These are phyloP conservation scores for Mionectes macconnelli DNA, from an alignment of 2,113 vertebrate species.

Conservation along the genomic window DNA sequence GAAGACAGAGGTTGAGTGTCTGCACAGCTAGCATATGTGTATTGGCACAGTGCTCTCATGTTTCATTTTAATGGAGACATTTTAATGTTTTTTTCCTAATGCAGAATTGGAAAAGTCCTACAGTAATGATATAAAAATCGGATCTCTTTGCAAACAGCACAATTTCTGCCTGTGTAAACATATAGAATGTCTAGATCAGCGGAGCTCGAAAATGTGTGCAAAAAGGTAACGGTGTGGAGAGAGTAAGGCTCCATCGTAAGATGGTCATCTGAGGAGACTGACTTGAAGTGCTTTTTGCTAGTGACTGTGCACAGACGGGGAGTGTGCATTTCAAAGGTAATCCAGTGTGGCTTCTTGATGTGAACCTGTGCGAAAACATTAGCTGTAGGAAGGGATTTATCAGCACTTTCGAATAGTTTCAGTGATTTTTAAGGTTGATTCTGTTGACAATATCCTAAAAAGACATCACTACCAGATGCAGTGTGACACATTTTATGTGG, in stretches of 20 bases:
- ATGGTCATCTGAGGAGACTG: not conserved
- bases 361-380: not conserved
- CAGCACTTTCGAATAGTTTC: not conserved
- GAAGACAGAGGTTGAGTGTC: not conserved
- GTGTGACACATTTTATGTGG: not conserved
- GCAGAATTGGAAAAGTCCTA: not conserved
- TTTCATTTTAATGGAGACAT: not conserved
- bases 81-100: not conserved
- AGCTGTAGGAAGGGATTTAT: not conserved
- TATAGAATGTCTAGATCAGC: not conserved
- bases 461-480: not conserved
- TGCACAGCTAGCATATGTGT: not conserved
- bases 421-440: not conserved
- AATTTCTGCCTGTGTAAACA: not conserved
- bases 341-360: not conserved
- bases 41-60: not conserved
- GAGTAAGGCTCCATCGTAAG: not conserved
- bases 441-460: not conserved
- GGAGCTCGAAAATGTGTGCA: not conserved
- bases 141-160: not conserved
- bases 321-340: not conserved
- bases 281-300: not conserved
- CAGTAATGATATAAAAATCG: not conserved
- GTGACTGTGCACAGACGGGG: not conserved
- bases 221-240: not conserved